Base-by-base conservation (phyloP, 2,113 vertebrate genomes). In the Zosterops hypoxanthus region DNA sequence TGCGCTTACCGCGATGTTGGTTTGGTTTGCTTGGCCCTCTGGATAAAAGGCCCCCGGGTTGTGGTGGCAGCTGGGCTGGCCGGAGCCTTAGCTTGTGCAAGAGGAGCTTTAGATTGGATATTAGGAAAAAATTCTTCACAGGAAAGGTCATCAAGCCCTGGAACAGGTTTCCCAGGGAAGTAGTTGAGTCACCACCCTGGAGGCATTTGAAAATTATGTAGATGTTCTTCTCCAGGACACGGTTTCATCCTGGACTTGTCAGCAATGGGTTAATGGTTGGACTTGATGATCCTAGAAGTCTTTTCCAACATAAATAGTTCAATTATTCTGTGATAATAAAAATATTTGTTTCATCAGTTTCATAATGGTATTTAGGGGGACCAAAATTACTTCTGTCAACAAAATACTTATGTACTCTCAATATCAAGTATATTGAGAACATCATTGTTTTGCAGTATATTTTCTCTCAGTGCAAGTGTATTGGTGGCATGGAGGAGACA, bases 21-120 rank as follows among this genome's bases (percentile, higher is more conserved):
- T n/a, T n/a, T n/a, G n/a, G n/a, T n/a, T n/a, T n/a, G n/a, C n/a
- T n/a, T n/a, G n/a, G n/a, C n/a, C n/a, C n/a, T n/a, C n/a, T n/a
- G n/a, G n/a, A n/a, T n/a, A n/a, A n/a, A n/a, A n/a, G n/a, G n/a
- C n/a, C n/a, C n/a, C n/a, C n/a, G n/a, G n/a, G n/a, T n/a, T n/a
- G n/a, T n/a, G n/a, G n/a, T n/a, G n/a, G n/a, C n/a, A n/a, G n/a
- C n/a, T n/a, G n/a, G n/a, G n/a, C n/a, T n/a, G n/a, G n/a, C n/a
- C n/a, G n/a, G n/a, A 66, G 22, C 0, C 5, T 65, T 34, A 31
- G 7, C 2, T 60, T 66, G 10, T 17, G 5, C 2, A 7, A 42
- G 25, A 34, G 11, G 15, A 60, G 10, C 1, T 55, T 60, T 60
- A 55, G 7, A 34, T 7, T 12, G 8, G 14, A 36, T 66, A 42